Evolutionary conservation across 2,113 vertebrate genomes (phyloP).

Genomic region (Girardinichthys multiradiatus): DNA sequence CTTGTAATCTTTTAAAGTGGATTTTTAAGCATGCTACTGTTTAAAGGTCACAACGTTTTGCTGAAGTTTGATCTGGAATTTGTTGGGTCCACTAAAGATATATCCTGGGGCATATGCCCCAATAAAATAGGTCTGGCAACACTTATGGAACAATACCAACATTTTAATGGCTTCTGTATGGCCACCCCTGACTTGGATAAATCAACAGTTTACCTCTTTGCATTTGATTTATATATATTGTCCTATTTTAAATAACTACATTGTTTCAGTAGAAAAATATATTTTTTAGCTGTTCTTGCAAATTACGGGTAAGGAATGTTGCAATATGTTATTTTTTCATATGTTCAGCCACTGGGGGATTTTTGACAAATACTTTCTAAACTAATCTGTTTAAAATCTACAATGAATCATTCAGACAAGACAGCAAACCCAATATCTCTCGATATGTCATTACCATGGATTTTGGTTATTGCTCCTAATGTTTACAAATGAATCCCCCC

Average conservation of each 20-base stretch:
- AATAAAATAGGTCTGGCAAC: neutral
- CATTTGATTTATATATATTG: neutral
- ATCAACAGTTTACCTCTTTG: neutral
- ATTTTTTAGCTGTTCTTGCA: neutral
- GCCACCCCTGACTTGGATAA: neutral
- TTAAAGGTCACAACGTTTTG: neutral
- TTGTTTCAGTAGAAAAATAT: neutral
- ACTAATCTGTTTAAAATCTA: slow-evolving; percentile 28
- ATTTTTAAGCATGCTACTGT: neutral
- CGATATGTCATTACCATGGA: slow-evolving; percentile 51
- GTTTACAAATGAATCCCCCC: slow-evolving; percentile 63
- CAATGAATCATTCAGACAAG: slow-evolving; percentile 35
- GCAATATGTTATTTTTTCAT: neutral
- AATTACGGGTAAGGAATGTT: neutral
- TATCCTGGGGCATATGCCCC: neutral
- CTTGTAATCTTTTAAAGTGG: neutral
- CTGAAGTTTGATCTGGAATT: neutral
- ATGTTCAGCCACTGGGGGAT: neutral
- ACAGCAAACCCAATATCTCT: slow-evolving; percentile 31
- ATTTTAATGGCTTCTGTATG: neutral
- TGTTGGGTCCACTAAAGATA: neutral
- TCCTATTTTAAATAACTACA: too few species aligned
- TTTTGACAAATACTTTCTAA: slow-evolving; percentile 26
- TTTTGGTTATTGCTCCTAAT: slow-evolving; percentile 60
- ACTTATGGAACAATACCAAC: neutral